Evolutionary conservation across 2,888 invertebrate genomes (phyloP).

Genomic region (Amphipyra tragopoginis): DNA sequence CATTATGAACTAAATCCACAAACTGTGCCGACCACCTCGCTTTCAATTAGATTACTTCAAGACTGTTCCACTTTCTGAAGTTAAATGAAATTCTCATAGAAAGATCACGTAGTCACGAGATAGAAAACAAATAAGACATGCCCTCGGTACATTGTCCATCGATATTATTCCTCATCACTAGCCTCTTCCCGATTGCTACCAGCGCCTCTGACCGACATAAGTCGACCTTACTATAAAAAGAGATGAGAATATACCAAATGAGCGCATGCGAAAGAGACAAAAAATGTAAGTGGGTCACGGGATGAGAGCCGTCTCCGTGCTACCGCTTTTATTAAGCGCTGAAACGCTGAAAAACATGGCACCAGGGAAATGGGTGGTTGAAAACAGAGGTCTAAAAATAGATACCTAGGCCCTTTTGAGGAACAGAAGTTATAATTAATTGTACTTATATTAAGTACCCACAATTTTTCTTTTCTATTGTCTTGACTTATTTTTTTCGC

Average conservation of each 20-base stretch:
- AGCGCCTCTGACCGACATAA: slow-evolving; percentile 85
- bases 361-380: slow-evolving; percentile 70
- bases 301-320: slow-evolving; percentile 79
- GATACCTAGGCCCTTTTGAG: slow-evolving; percentile 62
- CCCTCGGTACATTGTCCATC: slow-evolving; percentile 32
- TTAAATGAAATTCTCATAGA: slow-evolving; percentile 21
- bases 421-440: slow-evolving; percentile 72
- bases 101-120: slow-evolving; percentile 10
- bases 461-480: slow-evolving; percentile 6
- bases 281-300: slow-evolving; percentile 85
- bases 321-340: slow-evolving; percentile 79
- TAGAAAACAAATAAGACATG: slow-evolving; percentile 19
- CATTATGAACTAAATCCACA: slow-evolving; percentile 28
- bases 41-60: slow-evolving; percentile 51
- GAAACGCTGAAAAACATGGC: slow-evolving; percentile 72
- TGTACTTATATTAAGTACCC: slow-evolving; percentile 30
- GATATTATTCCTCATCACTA: slow-evolving; percentile 65
- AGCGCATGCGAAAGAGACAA: slow-evolving; percentile 62
- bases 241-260: slow-evolving; percentile 63
- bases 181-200: slow-evolving; percentile 82
- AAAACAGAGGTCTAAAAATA: slow-evolving; percentile 80
- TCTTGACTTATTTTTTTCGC: neutral
- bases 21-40: slow-evolving; percentile 11
- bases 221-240: slow-evolving; percentile 82
- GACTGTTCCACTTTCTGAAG: slow-evolving; percentile 36